phyloP scores from a whole-genome alignment of 2,888 invertebrate genomes.

The Pemphredon lugubris region DNA sequence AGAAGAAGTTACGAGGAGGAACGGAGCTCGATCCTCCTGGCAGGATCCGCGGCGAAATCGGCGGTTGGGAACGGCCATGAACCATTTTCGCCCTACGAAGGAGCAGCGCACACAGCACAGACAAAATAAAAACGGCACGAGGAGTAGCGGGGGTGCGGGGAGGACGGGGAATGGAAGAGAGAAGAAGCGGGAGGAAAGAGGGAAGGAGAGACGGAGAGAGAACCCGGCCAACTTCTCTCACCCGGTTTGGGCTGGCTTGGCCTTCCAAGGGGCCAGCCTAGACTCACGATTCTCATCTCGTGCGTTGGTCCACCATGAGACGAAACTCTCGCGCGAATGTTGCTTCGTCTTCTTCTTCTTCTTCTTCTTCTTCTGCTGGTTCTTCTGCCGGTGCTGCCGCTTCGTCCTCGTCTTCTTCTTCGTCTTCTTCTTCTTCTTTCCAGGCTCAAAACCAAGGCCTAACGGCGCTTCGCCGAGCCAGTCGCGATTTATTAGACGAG shows the following conservation, averaged over 20 bases:
- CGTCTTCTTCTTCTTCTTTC: constrained; percentile 22
- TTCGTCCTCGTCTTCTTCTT: constrained; percentile 6
- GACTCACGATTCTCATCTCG: constrained; percentile 64
- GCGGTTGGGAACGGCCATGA: constrained; percentile 74
- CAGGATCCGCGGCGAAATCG: constrained; percentile 66
- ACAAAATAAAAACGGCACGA: constrained; percentile 77
- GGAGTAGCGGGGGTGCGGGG: constrained; percentile 35
- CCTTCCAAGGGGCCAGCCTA: constrained; percentile 64
- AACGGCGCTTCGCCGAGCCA: constrained; percentile 33
- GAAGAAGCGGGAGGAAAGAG: constrained; percentile 50
- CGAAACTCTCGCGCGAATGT: constrained; percentile 61
- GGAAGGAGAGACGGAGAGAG: constrained; percentile 42
- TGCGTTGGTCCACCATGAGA: constrained; percentile 60
- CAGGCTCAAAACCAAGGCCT: constrained; percentile 20
- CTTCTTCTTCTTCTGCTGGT: constrained; percentile 26
- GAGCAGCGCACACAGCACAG: constrained; percentile 72
- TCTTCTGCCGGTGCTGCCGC: background rate
- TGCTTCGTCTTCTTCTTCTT: constrained; percentile 45
- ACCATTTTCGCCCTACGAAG: constrained; percentile 76
- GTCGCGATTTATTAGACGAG: constrained; percentile 74
- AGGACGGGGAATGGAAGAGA: constrained; percentile 52
- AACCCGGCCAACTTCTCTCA: constrained; percentile 70
- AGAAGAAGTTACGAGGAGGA: background rate
- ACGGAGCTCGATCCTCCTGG: constrained; percentile 59
- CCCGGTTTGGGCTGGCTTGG: constrained; percentile 66